A percentile compares a stretch with the other conserved stretches of the same genome.
phyloP scores from a whole-genome alignment of 2,113 vertebrate species.

The Equus quagga region DNA sequence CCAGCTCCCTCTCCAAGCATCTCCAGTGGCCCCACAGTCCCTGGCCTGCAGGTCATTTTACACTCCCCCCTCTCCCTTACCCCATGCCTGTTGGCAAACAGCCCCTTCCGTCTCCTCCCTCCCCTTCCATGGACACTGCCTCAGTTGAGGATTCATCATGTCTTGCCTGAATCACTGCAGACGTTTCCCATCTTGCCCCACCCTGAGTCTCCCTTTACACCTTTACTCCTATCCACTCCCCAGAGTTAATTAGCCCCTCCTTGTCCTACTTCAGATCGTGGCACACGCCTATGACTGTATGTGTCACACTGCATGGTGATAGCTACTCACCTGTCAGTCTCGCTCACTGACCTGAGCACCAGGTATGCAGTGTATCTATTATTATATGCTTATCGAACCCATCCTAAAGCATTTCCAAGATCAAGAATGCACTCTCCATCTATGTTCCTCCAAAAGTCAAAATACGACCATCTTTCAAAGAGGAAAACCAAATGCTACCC shows the following conservation, averaged over 20 bases:
- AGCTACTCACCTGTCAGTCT: background rate
- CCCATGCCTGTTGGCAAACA: background rate
- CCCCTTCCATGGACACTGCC: rapidly evolving
- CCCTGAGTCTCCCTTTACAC: background rate
- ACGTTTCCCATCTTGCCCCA: background rate
- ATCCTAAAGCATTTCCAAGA: background rate
- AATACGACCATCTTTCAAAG: background rate
- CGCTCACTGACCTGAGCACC: background rate
- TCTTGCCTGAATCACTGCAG: background rate
- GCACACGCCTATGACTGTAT: background rate
- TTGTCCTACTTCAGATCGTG: background rate
- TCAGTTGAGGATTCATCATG: background rate
- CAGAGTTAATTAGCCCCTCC: background rate
- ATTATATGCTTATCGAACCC: background rate
- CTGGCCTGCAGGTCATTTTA: background rate
- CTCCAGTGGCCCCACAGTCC: background rate
- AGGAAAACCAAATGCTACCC: background rate
- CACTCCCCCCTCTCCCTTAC: background rate
- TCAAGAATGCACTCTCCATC: background rate
- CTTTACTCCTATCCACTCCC: background rate
- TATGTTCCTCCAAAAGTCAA: background rate
- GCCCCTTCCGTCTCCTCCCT: background rate
- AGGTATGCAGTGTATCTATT: background rate
- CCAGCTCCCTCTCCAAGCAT: background rate
- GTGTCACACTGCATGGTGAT: background rate